phyloP scores from a whole-genome alignment of 2,888 invertebrate genomes.

The Melinopterus prodromus region DNA sequence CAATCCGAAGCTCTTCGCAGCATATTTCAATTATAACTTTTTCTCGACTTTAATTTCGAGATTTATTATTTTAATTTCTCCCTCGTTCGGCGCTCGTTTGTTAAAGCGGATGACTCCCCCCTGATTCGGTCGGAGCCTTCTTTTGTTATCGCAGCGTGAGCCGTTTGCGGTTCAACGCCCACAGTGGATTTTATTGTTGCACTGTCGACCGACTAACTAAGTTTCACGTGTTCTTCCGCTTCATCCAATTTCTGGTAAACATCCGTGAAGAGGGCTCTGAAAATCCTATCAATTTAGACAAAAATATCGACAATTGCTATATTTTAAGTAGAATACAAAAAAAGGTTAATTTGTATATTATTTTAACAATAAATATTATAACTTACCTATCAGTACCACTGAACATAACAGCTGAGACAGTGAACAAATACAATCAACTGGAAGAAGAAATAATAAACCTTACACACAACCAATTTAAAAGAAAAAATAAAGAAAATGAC shows the following conservation, averaged over 20 bases:
- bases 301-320: too few relatives aligned
- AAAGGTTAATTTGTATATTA: too few relatives aligned
- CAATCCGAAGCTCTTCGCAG: neutral
- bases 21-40: conserved; percentile 4
- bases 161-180: neutral
- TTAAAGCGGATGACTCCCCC: neutral
- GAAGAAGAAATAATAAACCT: too few relatives aligned
- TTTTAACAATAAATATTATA: too few relatives aligned
- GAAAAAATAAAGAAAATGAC: too few relatives aligned
- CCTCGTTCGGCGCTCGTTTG: neutral
- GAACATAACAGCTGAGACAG: too few relatives aligned
- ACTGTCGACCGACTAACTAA: neutral
- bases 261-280: neutral
- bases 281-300: neutral
- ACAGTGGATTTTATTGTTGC: neutral
- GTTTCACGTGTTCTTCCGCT: neutral
- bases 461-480: too few relatives aligned
- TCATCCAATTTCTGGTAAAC: neutral
- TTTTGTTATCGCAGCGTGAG: neutral
- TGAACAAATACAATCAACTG: too few relatives aligned
- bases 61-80: conserved; percentile 4
- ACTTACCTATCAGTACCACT: too few relatives aligned
- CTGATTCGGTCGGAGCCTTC: neutral
- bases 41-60: neutral
- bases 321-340: too few relatives aligned